phyloP scores from a whole-genome alignment of 1,140 invertebrate genomes.

The Drosophila willistoni region DNA sequence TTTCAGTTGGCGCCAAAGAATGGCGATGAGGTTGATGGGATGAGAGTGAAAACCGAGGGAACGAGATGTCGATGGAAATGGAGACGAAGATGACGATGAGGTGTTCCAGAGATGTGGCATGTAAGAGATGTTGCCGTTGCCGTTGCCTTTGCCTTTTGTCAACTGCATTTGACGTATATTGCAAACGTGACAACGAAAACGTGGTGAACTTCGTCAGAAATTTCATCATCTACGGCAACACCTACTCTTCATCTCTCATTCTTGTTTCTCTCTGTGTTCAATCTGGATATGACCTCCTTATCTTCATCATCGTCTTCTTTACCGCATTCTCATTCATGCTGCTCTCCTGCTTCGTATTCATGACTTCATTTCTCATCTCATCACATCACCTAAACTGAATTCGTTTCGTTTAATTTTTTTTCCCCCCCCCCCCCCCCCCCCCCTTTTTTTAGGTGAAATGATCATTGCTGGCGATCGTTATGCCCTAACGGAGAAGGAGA shows the following conservation, averaged over 20 bases:
- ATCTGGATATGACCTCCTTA: neutral
- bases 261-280: neutral
- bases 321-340: slow-evolving; percentile 45
- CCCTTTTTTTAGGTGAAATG: slow-evolving; percentile 91
- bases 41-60: neutral
- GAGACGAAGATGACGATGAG: neutral
- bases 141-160: slow-evolving; percentile 45
- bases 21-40: neutral
- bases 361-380: slow-evolving; percentile 44
- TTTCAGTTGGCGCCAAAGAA: slow-evolving; percentile 26
- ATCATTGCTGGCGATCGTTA: slow-evolving; percentile 93
- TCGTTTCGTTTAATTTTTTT: slow-evolving; percentile 4
- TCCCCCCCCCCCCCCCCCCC: too few relatives aligned
- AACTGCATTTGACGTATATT: slow-evolving; percentile 82
- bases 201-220: slow-evolving; percentile 44
- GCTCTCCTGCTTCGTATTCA: slow-evolving; percentile 49
- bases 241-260: neutral
- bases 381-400: slow-evolving; percentile 21
- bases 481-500: slow-evolving; percentile 88
- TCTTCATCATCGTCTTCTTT: slow-evolving; percentile 13
- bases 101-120: neutral
- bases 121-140: neutral
- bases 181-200: slow-evolving; percentile 73
- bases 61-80: neutral
- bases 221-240: slow-evolving; percentile 54